These are phyloP conservation scores for Brachionus sp. DNA, from an alignment of 1,140 invertebrate species.

Conservation along the genomic window DNA sequence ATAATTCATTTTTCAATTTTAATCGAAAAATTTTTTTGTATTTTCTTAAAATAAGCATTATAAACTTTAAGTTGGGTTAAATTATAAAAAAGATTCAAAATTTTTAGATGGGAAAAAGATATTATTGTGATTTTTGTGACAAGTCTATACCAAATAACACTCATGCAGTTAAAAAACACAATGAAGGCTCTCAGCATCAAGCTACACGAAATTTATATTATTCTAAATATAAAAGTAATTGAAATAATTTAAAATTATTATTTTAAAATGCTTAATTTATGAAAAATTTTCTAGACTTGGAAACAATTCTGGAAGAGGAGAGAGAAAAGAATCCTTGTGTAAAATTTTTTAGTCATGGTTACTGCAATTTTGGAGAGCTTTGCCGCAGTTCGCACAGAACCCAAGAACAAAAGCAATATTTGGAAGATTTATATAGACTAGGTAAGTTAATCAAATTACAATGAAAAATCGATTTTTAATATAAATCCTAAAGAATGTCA, in stretches of 20 bases:
- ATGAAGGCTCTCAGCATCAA: slow-evolving; percentile 33
- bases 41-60: not conserved
- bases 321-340: slow-evolving; percentile 21
- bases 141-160: slow-evolving; percentile 13
- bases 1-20: not conserved
- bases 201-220: not conserved
- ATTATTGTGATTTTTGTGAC: slow-evolving; percentile 46
- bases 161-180: slow-evolving; percentile 6
- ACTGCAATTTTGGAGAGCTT: slow-evolving; percentile 14
- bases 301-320: not conserved
- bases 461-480: not conserved
- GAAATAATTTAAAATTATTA: not conserved
- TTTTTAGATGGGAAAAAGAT: slow-evolving; percentile 30
- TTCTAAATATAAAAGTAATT: slow-evolving; percentile 15
- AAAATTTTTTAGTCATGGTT: not conserved
- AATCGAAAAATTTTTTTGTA: not conserved
- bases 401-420: not conserved
- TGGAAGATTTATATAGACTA: slow-evolving; percentile 40
- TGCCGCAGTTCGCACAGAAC: slow-evolving; percentile 16
- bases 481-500: not conserved
- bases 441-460: not conserved
- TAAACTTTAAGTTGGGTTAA: not conserved
- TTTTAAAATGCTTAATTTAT: not conserved
- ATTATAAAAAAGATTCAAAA: not conserved
- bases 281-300: not conserved